Conservation (phyloP, 2,113 vertebrate species). For the Laterallus jamaicensis region DNA sequence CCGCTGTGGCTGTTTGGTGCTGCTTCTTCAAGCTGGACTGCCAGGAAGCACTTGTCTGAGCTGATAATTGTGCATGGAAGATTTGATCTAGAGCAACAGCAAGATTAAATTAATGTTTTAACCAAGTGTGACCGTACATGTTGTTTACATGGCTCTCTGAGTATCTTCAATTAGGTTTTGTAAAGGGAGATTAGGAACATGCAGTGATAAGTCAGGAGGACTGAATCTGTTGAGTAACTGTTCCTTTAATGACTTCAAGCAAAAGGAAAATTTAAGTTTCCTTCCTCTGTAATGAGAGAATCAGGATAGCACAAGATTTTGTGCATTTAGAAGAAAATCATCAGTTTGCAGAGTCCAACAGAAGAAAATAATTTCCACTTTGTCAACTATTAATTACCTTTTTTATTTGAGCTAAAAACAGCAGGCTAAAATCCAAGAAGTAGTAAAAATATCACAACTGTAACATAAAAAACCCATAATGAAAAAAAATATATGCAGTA, state of each 20-base stretch:
- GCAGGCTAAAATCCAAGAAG: not conserved
- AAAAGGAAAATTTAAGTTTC: not conserved
- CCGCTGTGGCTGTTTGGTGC: not conserved
- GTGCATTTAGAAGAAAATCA: not conserved
- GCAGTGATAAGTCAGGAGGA: not conserved
- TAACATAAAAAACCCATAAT: not conserved
- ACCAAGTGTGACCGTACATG: not conserved
- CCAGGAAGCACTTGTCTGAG: not conserved
- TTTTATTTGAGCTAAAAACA: slow-evolving; percentile 56
- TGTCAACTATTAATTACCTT: not conserved
- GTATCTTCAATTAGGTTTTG: not conserved
- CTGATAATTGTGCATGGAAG: not conserved
- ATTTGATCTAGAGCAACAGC: not conserved
- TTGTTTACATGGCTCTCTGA: not conserved
- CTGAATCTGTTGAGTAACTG: not conserved
- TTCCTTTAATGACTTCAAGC: not conserved
- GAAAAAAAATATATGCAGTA: not conserved
- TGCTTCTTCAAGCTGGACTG: not conserved
- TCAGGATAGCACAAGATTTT: not conserved
- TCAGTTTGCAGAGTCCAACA: not conserved
- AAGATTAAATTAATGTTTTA: slow-evolving; percentile 11
- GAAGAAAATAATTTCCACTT: not conserved
- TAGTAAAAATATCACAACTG: not conserved
- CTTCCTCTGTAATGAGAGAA: not conserved
- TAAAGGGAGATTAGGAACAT: not conserved